These are phyloP conservation scores for Rambutsinella grinnellia DNA, from an alignment of 2,888 invertebrate species.

Conservation along the genomic window DNA sequence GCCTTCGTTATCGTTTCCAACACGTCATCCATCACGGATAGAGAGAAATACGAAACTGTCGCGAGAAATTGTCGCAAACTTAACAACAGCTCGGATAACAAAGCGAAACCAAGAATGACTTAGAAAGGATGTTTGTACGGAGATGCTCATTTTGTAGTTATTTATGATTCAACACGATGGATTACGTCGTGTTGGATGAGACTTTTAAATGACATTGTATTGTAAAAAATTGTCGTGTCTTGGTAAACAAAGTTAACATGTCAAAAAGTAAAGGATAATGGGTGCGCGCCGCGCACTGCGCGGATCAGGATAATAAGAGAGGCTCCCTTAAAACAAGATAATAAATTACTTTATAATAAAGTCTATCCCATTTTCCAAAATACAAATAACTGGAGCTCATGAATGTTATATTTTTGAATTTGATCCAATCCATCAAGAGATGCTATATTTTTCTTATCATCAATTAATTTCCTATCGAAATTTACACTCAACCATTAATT, in stretches of 20 bases:
- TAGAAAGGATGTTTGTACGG: conserved; percentile 23
- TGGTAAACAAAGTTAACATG: neutral
- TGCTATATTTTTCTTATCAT: too few relatives aligned
- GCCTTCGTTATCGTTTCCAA: conserved; percentile 10
- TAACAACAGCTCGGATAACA: too few relatives aligned
- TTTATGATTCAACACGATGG: conserved; percentile 47
- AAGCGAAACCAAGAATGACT: conserved; percentile 10
- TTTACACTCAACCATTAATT: neutral
- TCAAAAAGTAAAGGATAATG: conserved; percentile 4
- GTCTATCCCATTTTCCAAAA: too few relatives aligned
- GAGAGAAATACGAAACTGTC: conserved; percentile 37
- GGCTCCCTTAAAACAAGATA: too few relatives aligned
- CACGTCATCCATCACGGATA: conserved; percentile 40
- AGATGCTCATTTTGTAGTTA: conserved; percentile 10
- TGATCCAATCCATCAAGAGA: too few relatives aligned
- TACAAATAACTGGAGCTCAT: too few relatives aligned
- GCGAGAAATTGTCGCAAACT: conserved; percentile 40
- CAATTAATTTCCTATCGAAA: too few relatives aligned
- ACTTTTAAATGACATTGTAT: neutral
- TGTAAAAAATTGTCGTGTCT: neutral
- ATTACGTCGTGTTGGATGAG: too few relatives aligned
- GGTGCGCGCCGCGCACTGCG: too few relatives aligned
- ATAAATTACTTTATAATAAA: too few relatives aligned
- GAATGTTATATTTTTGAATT: too few relatives aligned
- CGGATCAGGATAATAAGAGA: too few relatives aligned